Percentiles rank a stretch among this genome's conserved stretches.
phyloP scores from a whole-genome alignment of 2,113 vertebrate genomes.

The Stegostoma tigrinum region DNA sequence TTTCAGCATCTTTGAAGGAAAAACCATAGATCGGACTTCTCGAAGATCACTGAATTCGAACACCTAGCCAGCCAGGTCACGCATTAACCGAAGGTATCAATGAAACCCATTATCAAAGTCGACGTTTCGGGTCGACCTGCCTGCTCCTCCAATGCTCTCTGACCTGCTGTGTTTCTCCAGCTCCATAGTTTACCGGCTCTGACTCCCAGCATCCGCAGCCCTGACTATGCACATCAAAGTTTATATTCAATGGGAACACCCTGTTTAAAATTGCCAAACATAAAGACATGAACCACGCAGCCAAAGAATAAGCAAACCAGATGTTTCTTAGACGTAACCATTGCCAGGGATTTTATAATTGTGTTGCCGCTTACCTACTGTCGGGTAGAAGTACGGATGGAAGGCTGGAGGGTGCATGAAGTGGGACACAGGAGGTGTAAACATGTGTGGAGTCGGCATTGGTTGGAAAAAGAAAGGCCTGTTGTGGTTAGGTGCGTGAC shows the following conservation, averaged over 20 bases:
- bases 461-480: constrained; percentile 28
- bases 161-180: too few relatives aligned
- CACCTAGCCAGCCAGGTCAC: too few relatives aligned
- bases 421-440: constrained; percentile 1
- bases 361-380: neutral
- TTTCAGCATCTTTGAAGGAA: too few relatives aligned
- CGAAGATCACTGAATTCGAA: too few relatives aligned
- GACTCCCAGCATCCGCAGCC: too few relatives aligned
- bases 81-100: too few relatives aligned
- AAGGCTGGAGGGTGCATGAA: constrained; percentile 29
- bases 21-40: too few relatives aligned
- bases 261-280: neutral
- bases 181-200: too few relatives aligned
- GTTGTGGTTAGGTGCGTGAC: neutral
- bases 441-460: constrained; percentile 8
- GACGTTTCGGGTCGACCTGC: too few relatives aligned
- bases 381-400: constrained; percentile 26
- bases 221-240: too few relatives aligned
- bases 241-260: neutral
- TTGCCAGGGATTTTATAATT: neutral
- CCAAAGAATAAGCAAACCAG: neutral
- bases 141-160: too few relatives aligned
- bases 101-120: too few relatives aligned
- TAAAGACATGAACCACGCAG: neutral
- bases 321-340: neutral